Base-by-base conservation (phyloP, 2,113 vertebrate species). In the Ahaetulla prasina region DNA sequence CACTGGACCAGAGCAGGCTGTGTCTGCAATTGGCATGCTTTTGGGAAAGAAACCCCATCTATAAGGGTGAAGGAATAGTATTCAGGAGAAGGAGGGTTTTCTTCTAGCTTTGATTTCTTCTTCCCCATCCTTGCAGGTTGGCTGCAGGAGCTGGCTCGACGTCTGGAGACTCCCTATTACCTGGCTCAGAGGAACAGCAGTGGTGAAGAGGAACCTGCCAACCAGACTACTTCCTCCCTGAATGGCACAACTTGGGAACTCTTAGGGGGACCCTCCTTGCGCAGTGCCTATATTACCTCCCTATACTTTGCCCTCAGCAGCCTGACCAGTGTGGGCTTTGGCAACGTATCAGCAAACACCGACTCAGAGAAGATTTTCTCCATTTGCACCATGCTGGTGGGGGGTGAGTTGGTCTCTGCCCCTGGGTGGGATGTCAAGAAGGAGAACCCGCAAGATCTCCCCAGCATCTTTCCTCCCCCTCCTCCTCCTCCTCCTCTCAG, bases 291-390 rank as follows among this genome's bases (percentile, higher is more conserved):
- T 88, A 97, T 97, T 89, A 97, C 97, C 85, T 97, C 97, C 50
- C 94, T 97, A 74, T 97, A 97, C 95, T 97, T 97, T 47, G 97
- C 97, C 0, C 97, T 97, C 94, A 97, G 97, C 96, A 97, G 97
- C 91, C 94, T 97, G 89, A 97, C 97, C 91, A 97, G 97, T 2
- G 97, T 97, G 89, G 97, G 97, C 57, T 97, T 97, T 2, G 97
- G 97, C 94, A 97, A 97, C 0, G 97, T 97, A 92, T 97, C 97
- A 0, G 97, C 97, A 91, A 97, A 97, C 94, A 97, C 97, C 0
- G 97, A 97, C 95, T 96, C 97, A 0, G 97, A 97, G 94, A 97
- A 97, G 94, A 97, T 97, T 85, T 97, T 97, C 95, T 97, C 97
- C 94, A 97, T 97, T 91, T 97, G 97, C 90, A 97, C 97, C 94